Evolutionary conservation across 2,797 vertebrate species (phyloP).

Genomic region (Apogon hyalosoma): DNA sequence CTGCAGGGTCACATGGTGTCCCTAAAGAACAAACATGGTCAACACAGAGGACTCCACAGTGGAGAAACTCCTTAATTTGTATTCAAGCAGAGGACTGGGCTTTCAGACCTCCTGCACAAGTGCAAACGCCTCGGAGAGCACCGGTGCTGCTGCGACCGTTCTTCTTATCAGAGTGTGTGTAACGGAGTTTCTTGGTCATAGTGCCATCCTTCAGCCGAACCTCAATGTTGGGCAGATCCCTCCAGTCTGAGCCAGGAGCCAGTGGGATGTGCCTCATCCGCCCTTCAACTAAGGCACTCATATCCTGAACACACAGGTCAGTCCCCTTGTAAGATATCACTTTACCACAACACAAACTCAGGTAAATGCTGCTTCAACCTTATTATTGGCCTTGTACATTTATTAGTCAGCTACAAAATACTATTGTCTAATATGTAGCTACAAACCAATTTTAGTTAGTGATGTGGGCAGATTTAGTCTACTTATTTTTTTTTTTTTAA

Average conservation of each 20-base stretch:
- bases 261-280: conserved; percentile 96
- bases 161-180: conserved; percentile 90
- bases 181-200: conserved; percentile 91
- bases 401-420: too few species aligned
- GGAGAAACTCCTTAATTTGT: neutral
- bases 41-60: neutral
- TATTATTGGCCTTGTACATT: too few species aligned
- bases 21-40: conserved; percentile 64
- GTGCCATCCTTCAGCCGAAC: conserved; percentile 92
- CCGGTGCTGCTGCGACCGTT: conserved; percentile 90
- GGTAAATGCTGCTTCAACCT: too few species aligned
- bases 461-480: too few species aligned
- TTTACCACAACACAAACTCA: too few species aligned
- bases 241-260: conserved; percentile 95
- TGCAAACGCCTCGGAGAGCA: conserved; percentile 91
- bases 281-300: conserved; percentile 95
- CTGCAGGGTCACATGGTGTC: conserved; percentile 90
- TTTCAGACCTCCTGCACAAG: conserved; percentile 89
- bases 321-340: neutral
- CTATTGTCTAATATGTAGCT: too few species aligned
- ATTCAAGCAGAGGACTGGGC: neutral
- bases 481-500: too few species aligned
- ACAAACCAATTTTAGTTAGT: too few species aligned
- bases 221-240: conserved; percentile 96
- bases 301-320: conserved; percentile 84